Evolutionary conservation across 2,113 vertebrate species (phyloP), one percentile per base, ranked within the genome.

Genomic region (Rhodinocichla rosea): DNA sequence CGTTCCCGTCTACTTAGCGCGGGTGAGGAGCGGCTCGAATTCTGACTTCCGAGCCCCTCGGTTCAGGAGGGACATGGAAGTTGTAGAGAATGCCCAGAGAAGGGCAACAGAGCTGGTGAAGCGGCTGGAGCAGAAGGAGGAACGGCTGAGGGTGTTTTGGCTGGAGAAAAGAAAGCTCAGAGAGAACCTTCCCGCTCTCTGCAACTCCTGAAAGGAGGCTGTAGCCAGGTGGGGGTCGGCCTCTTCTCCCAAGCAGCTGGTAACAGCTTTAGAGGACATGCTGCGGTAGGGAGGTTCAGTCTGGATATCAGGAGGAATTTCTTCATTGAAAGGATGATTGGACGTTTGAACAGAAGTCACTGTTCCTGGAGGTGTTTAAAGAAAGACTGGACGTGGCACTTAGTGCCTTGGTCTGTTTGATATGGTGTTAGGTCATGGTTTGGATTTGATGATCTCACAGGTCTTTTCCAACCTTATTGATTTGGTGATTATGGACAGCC

Each of bases 111-210:
- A 53, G 45, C 24, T 53, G 45, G 20, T 24, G 28, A 6, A 39
- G 28, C 13, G 7, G 14, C 53, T 40, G 53, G n/a, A 47, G 24
- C 8, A n/a, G 13, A 40, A 60, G 30, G 45, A 53, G n/a, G 53
- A 39, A 30, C 11, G 9, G n/a, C 45, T 40, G 39, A 13, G 32
- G 21, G 30, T 35, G 30, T 62, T 69, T 22, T 22, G 13, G 14
- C 6, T 27, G 63, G 55, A n/a, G n/a, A 27, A 68, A 6, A 53
- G 62, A 18, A 68, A 20, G 30, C 40, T 76, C 12, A 8, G 63
- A 39, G 28, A 27, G 11, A 53, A 16, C 4, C 7, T 68, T 21
- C 6, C 0, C 2, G 7, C 47, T 52, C n/a, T 53, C 1, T 60
- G 6, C 28, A 30, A 1, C 24, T 59, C 14, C 40, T 39, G 33